These are phyloP conservation scores for Stramonita haemastoma DNA, from an alignment of 2,888 invertebrate species.

Conservation along the genomic window DNA sequence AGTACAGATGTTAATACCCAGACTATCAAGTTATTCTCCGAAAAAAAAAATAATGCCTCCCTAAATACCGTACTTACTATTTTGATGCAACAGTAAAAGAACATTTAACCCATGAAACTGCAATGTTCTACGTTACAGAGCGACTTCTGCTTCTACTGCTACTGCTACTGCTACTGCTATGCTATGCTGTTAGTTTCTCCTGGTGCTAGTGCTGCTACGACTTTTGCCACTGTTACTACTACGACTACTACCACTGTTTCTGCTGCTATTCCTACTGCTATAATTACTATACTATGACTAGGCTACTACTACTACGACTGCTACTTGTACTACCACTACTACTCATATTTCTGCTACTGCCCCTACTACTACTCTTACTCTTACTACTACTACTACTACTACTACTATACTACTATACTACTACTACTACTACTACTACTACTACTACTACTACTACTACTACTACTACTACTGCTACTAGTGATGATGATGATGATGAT, in stretches of 20 bases:
- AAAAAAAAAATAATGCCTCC: too few relatives aligned
- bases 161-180: neutral
- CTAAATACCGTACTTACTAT: too few relatives aligned
- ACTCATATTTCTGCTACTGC: neutral
- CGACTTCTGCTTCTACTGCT: neutral
- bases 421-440: neutral
- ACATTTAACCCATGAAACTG: too few relatives aligned
- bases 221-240: neutral
- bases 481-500: too few relatives aligned
- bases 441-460: neutral
- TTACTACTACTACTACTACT: neutral
- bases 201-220: neutral
- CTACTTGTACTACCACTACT: neutral
- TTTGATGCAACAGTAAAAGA: too few relatives aligned
- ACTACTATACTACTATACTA: neutral
- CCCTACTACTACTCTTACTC: neutral
- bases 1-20: too few relatives aligned
- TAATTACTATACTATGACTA: neutral
- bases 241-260: neutral
- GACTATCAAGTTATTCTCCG: too few relatives aligned
- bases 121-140: neutral
- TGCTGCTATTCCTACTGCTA: neutral
- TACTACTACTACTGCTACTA: neutral
- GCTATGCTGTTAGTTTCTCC: neutral
- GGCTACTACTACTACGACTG: neutral